Percentiles rank a stretch among this genome's conserved stretches.
phyloP scores from a whole-genome alignment of 30 jellyfish, hydroid and myxozoan genomes.

The Hydractinia echinata region DNA sequence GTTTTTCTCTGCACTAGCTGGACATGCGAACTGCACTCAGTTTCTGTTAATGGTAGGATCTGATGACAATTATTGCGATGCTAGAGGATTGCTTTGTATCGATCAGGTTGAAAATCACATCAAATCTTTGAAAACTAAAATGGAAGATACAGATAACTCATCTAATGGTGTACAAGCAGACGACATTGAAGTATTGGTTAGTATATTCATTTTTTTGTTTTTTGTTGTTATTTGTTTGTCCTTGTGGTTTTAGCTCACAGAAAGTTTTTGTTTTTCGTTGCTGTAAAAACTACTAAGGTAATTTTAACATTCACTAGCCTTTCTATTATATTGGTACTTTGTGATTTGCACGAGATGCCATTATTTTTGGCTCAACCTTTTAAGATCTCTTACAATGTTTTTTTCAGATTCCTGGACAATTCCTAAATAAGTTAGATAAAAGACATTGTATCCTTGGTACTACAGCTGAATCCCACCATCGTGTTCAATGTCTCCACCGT shows the following conservation, averaged over 20 bases:
- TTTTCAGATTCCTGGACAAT: conserved; percentile 16
- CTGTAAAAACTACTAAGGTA: neutral
- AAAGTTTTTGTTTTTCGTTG: neutral
- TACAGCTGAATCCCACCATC: conserved; percentile 26
- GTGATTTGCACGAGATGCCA: neutral
- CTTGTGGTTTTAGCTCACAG: neutral
- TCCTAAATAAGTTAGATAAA: neutral
- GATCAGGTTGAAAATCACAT: conserved; percentile 77
- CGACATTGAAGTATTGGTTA: conserved; percentile 5
- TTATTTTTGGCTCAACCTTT: neutral
- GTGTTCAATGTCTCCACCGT: conserved; percentile 42
- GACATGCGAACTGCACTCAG: conserved; percentile 69
- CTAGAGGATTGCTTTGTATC: conserved; percentile 51
- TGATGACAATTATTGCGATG: conserved; percentile 55
- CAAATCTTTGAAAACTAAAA: conserved; percentile 40
- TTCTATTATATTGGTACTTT: neutral
- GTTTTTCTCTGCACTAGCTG: conserved; percentile 80
- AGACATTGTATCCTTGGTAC: neutral
- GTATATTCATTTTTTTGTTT: neutral
- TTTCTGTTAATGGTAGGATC: conserved; percentile 82
- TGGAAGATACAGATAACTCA: neutral
- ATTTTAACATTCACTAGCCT: neutral
- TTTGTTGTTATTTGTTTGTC: too few species aligned
- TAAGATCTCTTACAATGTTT: neutral
- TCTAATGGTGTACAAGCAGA: neutral